Conservation (phyloP, 2,797 vertebrate genomes). For the Crenichthys baileyi region DNA sequence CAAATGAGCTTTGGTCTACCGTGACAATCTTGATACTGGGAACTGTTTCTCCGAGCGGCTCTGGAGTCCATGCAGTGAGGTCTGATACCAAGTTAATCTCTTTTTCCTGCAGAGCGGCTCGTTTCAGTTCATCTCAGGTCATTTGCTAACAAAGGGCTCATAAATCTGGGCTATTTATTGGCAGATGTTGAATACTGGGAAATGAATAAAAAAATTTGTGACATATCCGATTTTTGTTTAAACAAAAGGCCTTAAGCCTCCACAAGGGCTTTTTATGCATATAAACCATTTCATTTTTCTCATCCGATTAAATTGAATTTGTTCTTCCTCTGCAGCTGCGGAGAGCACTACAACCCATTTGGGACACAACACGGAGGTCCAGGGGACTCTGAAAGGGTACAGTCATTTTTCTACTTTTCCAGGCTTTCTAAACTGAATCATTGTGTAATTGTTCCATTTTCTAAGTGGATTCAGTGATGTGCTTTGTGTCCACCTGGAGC, state of each 20-base stretch:
- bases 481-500: not conserved
- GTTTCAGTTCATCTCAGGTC: not conserved
- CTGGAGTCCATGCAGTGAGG: not conserved
- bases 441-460: not conserved
- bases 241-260: not conserved
- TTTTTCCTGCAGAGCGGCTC: not conserved
- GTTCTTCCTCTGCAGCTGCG: slow-evolving; percentile 81
- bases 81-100: not conserved
- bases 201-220: not conserved
- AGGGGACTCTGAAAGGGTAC: slow-evolving; percentile 82
- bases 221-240: not conserved
- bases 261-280: not conserved
- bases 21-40: no score
- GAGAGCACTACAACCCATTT: slow-evolving; percentile 89
- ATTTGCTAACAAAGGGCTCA: not conserved
- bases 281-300: not conserved
- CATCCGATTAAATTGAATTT: not conserved
- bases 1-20: no score
- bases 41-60: no score
- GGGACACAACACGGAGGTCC: slow-evolving; percentile 85
- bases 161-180: no score
- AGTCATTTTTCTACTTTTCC: not conserved
- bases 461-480: not conserved
- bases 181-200: no score
- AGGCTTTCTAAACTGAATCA: not conserved